Evolutionary conservation across 2,888 invertebrate genomes (phyloP), one percentile per base, ranked within the genome.

Genomic region (Osmoderma eremita): DNA sequence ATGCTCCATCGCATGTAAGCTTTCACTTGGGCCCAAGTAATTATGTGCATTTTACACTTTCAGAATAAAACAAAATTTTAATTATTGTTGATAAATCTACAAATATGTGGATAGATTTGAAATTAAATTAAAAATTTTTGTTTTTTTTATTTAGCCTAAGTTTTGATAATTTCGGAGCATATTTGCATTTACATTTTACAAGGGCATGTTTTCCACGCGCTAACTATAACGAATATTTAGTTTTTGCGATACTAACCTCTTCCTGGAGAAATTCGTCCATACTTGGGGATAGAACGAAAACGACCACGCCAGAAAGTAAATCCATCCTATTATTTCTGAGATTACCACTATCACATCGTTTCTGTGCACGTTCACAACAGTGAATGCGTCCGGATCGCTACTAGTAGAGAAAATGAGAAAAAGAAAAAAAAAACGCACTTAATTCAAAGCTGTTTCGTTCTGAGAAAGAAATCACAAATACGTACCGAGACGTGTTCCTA

Each of bases 291-390:
- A 97, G 84, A 98, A 98, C 4, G 97, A 97, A 38, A 97, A 83
- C 1, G 96, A 95, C 98, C 98, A 98, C n/a, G 96, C 95, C 41
- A 89, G 86, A 84, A 98, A 98, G 83, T 98, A 98, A 20, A 95
- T 84, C 97, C 98, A 98, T 5, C 98, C 98, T 79, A 97, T 91
- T 3, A 94, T 86, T 69, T 86, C 83, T 24, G 92, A 93, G 38
- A 91, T 83, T 6, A 89, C 84, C 69, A 88, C 87, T 63, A 95
- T 85, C 0, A 83, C 82, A 50, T 86, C 82, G 0, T 90, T 90
- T 76, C 88, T 88, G 82, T 90, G 90, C 41, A 92, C 87, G 5
- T 89, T 89, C 12, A 95, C 86, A 39, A 91, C 86, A 0, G 93
- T 83, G 81, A 88, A 94, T 17, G 91, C 83, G 54, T 61, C 42